A percentile compares a stretch with the other conserved stretches of the same genome.
These are phyloP conservation scores for Drosophila anceps DNA, from an alignment of 2,888 invertebrate genomes.

Conservation along the genomic window DNA sequence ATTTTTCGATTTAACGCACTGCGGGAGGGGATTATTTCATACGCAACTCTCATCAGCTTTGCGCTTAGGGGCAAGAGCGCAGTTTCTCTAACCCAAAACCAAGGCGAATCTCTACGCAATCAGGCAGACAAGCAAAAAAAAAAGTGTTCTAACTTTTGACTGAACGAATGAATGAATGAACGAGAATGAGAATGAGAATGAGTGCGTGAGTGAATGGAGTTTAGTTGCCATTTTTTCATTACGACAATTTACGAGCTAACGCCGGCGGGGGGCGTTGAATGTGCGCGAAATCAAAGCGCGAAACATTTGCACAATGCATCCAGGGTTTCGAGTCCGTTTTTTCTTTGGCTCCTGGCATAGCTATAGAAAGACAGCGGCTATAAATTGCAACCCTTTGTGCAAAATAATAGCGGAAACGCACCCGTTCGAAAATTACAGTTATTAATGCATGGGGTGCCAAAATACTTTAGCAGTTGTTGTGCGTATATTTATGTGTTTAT, in stretches of 20 bases:
- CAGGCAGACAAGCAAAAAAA: constrained; percentile 30
- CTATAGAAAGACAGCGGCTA: constrained; percentile 55
- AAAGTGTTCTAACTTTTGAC: constrained; percentile 61
- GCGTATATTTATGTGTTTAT: constrained; percentile 13
- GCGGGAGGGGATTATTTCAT: constrained; percentile 38
- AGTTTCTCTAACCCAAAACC: constrained; percentile 32
- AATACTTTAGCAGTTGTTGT: constrained; percentile 54
- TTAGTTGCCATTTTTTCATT: constrained; percentile 57
- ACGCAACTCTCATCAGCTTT: constrained; percentile 45
- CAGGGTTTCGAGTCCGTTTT: constrained; percentile 13
- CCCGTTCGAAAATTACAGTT: constrained; percentile 73
- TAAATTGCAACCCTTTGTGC: constrained; percentile 78
- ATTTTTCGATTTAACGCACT: constrained; percentile 62
- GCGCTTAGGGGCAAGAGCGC: constrained; percentile 38
- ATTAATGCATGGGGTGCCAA: constrained; percentile 77
- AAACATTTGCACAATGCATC: constrained; percentile 59
- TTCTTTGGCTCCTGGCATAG: constrained; percentile 15
- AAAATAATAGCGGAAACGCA: constrained; percentile 55
- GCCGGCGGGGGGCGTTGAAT: constrained; percentile 38
- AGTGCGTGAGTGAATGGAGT: constrained; percentile 30
- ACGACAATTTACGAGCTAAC: constrained; percentile 60
- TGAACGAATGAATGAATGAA: constrained; percentile 43
- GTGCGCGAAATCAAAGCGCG: constrained; percentile 57
- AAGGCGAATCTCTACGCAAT: constrained; percentile 53
- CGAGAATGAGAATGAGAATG: constrained; percentile 17